phyloP scores from a whole-genome alignment of 2,888 invertebrate genomes.

The Parasteatoda lunata region DNA sequence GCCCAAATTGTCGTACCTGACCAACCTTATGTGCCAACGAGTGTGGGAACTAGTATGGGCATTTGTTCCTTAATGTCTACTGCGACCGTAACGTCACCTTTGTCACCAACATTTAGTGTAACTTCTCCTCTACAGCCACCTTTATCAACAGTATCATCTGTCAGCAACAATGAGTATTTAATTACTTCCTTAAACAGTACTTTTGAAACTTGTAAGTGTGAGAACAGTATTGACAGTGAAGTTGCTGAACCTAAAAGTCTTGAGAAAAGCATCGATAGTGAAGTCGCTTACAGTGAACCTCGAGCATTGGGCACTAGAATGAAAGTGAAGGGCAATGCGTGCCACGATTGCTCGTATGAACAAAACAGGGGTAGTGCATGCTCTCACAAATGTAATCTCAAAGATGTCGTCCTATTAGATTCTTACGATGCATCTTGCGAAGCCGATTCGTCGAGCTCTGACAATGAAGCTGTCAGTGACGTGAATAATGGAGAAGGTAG shows the following conservation, averaged over 20 bases:
- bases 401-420: slow-evolving; percentile 53
- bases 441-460: slow-evolving; percentile 69
- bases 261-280: slow-evolving; percentile 64
- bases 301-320: slow-evolving; percentile 40
- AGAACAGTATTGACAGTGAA: slow-evolving; percentile 54
- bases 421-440: slow-evolving; percentile 68
- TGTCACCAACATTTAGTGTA: slow-evolving; percentile 56
- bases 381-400: slow-evolving; percentile 41
- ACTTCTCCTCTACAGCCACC: slow-evolving; percentile 41
- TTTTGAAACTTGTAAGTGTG: slow-evolving; percentile 37
- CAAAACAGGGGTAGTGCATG: slow-evolving; percentile 29
- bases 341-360: slow-evolving; percentile 34
- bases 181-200: slow-evolving; percentile 14
- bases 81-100: slow-evolving; percentile 48
- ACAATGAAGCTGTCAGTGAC: slow-evolving; percentile 62
- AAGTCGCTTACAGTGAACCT: slow-evolving; percentile 13
- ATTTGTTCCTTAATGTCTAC: slow-evolving; percentile 51
- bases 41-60: slow-evolving; percentile 18
- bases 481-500: slow-evolving; percentile 23
- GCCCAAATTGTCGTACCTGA: slow-evolving; percentile 34
- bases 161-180: slow-evolving; percentile 39
- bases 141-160: slow-evolving; percentile 37
- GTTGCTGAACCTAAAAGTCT: slow-evolving; percentile 16
- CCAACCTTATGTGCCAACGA: slow-evolving; percentile 15
- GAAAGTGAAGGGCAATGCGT: slow-evolving; percentile 42